These are phyloP conservation scores for Sinella curviseta DNA, from an alignment of 1,140 invertebrate genomes.

Conservation along the genomic window DNA sequence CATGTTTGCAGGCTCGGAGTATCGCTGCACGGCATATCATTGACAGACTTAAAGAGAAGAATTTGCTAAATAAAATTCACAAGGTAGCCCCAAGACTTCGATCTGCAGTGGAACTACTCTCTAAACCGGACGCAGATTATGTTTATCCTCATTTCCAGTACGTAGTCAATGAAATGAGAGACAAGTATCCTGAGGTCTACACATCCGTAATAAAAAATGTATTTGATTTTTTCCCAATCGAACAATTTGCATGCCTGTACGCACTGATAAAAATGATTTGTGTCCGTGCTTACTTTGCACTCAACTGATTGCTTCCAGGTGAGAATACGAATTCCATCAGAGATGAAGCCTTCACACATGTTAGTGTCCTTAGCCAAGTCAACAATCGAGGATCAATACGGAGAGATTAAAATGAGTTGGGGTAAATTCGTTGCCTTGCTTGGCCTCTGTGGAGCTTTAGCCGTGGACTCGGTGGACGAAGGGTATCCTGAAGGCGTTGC, in stretches of 20 bases:
- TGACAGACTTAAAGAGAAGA: slow-evolving; percentile 45
- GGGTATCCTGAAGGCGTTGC: slow-evolving; percentile 46
- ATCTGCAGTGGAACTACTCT: slow-evolving; percentile 48
- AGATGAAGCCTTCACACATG: slow-evolving; percentile 44
- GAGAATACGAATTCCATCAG: slow-evolving; percentile 38
- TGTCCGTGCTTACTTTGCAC: no score
- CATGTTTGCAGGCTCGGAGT: slow-evolving; percentile 41
- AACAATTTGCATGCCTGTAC: neutral
- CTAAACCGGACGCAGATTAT: slow-evolving; percentile 47
- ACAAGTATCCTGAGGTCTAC: slow-evolving; percentile 41
- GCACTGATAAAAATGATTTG: no score
- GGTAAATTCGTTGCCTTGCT: slow-evolving; percentile 46
- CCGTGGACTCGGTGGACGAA: slow-evolving; percentile 45
- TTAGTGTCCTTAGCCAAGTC: slow-evolving; percentile 44
- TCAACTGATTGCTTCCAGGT: no score
- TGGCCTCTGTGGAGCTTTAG: slow-evolving; percentile 41
- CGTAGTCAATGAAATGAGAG: slow-evolving; percentile 39
- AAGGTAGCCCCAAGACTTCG: slow-evolving; percentile 43
- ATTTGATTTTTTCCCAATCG: neutral
- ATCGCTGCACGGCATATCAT: slow-evolving; percentile 45
- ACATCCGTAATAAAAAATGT: slow-evolving; percentile 38
- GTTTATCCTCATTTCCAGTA: slow-evolving; percentile 46
- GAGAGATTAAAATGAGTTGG: slow-evolving; percentile 41
- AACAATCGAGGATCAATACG: slow-evolving; percentile 34
- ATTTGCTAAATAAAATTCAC: slow-evolving; percentile 41